phyloP scores from a whole-genome alignment of 2,797 vertebrate species.

The Anguilla pacifica region DNA sequence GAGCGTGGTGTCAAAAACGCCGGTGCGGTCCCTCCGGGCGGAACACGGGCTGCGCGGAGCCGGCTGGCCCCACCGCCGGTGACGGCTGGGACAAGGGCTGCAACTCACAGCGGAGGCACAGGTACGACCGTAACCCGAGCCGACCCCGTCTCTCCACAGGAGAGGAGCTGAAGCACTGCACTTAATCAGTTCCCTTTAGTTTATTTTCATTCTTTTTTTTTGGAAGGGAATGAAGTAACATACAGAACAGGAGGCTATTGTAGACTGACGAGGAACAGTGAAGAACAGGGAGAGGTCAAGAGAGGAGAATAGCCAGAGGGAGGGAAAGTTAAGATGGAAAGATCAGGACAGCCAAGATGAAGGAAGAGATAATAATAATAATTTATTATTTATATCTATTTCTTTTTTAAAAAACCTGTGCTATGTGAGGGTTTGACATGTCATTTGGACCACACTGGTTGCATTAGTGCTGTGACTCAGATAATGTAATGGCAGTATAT shows the following conservation, averaged over 20 bases:
- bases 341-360: neutral
- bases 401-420: too few species aligned
- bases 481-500: neutral
- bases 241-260: neutral
- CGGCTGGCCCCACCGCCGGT: slow-evolving; percentile 29
- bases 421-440: neutral
- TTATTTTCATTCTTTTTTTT: neutral
- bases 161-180: slow-evolving; percentile 44
- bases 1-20: slow-evolving; percentile 8
- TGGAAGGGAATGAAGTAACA: slow-evolving; percentile 14
- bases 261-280: neutral
- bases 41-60: slow-evolving; percentile 21
- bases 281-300: neutral
- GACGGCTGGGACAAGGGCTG: slow-evolving; percentile 27
- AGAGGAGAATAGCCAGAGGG: slow-evolving; percentile 7
- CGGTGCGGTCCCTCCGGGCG: slow-evolving; percentile 17
- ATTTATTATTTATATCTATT: too few species aligned
- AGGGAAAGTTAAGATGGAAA: neutral
- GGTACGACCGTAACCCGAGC: slow-evolving; percentile 37
- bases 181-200: slow-evolving; percentile 36
- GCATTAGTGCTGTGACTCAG: neutral
- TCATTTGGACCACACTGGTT: neutral
- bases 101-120: slow-evolving; percentile 41
- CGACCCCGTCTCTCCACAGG: slow-evolving; percentile 22
- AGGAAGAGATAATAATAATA: neutral